Percentiles rank a stretch among this genome's conserved stretches.
These are phyloP conservation scores for Gonocerus acuteangulatus DNA, from an alignment of 2,888 invertebrate genomes.

Conservation along the genomic window DNA sequence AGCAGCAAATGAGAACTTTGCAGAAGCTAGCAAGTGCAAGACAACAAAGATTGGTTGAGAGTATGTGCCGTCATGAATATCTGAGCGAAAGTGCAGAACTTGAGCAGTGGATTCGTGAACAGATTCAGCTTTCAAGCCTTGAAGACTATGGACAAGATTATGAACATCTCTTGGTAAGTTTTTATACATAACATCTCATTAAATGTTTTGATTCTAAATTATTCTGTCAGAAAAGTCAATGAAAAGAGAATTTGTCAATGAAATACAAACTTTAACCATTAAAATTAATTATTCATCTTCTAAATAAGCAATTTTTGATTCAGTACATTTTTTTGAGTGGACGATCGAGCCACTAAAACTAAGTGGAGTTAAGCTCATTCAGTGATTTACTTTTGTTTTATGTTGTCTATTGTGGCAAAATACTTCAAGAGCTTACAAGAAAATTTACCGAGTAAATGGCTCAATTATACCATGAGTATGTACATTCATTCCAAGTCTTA, in stretches of 20 bases:
- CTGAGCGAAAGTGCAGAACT: slow-evolving; percentile 82
- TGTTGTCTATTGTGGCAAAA: too few relatives aligned
- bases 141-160: slow-evolving; percentile 94
- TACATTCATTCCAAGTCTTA: too few relatives aligned
- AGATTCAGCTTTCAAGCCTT: slow-evolving; percentile 77
- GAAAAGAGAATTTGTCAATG: background rate
- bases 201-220: background rate
- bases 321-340: too few relatives aligned
- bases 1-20: slow-evolving; percentile 68
- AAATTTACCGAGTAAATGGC: too few relatives aligned
- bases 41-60: slow-evolving; percentile 82
- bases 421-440: too few relatives aligned
- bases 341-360: too few relatives aligned
- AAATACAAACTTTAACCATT: too few relatives aligned
- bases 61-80: slow-evolving; percentile 84
- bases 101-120: slow-evolving; percentile 87
- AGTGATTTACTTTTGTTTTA: too few relatives aligned
- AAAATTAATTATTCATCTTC: too few relatives aligned
- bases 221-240: background rate
- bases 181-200: background rate
- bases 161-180: slow-evolving; percentile 68
- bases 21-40: slow-evolving; percentile 71
- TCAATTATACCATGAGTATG: too few relatives aligned
- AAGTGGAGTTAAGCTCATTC: too few relatives aligned
- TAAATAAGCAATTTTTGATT: too few relatives aligned